These are phyloP conservation scores for Orius laevigatus DNA, from an alignment of 1,140 invertebrate genomes.

Conservation along the genomic window DNA sequence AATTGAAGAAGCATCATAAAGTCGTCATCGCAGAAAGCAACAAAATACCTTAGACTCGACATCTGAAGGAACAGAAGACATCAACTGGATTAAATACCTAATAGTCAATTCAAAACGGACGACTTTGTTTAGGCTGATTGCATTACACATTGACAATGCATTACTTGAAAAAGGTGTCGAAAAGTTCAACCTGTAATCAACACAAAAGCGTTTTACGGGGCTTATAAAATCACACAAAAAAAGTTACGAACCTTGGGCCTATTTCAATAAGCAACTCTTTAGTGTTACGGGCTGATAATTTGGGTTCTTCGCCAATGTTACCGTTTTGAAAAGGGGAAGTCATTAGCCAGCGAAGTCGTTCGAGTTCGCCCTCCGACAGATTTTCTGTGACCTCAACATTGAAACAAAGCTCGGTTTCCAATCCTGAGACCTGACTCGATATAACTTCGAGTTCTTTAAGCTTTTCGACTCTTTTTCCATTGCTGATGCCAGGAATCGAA, in stretches of 20 bases:
- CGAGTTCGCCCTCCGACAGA: slow-evolving; percentile 34
- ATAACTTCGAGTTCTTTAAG: slow-evolving; percentile 20
- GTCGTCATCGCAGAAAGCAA: neutral
- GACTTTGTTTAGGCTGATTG: slow-evolving; percentile 55
- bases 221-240: slow-evolving; percentile 15
- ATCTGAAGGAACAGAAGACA: too few species aligned
- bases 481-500: slow-evolving; percentile 23
- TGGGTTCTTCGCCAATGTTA: slow-evolving; percentile 29
- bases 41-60: neutral
- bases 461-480: slow-evolving; percentile 20
- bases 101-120: slow-evolving; percentile 63
- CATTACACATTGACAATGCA: slow-evolving; percentile 81
- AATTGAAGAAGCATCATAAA: slow-evolving; percentile 17
- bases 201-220: slow-evolving; percentile 15
- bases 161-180: slow-evolving; percentile 90
- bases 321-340: slow-evolving; percentile 41
- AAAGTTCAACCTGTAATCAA: slow-evolving; percentile 63
- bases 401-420: slow-evolving; percentile 62
- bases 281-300: slow-evolving; percentile 25
- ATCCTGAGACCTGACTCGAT: slow-evolving; percentile 24
- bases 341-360: slow-evolving; percentile 52
- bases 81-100: slow-evolving; percentile 51
- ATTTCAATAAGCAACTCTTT: slow-evolving; percentile 50
- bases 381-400: slow-evolving; percentile 46
- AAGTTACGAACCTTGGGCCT: slow-evolving; percentile 45